Evolutionary conservation across 2,888 invertebrate genomes (phyloP).

Genomic region (Agrotis segetum): DNA sequence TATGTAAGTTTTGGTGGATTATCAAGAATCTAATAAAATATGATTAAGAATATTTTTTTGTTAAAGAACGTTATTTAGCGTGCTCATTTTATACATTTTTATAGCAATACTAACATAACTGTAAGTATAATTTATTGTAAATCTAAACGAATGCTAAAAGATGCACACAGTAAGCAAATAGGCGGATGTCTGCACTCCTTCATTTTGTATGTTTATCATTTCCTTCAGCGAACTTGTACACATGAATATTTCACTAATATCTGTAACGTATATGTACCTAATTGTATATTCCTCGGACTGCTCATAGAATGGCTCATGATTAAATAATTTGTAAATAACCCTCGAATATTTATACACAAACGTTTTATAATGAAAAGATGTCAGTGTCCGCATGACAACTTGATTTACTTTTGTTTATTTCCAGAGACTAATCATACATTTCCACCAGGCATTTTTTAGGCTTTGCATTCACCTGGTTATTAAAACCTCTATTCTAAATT

Average conservation of each 20-base stretch:
- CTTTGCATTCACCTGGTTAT: conserved; percentile 8
- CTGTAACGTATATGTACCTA: too few species aligned
- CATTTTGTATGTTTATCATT: too few species aligned
- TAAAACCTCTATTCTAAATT: too few species aligned
- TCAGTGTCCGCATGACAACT: conserved; percentile 36
- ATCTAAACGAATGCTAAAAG: background rate
- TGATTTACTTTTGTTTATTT: conserved; percentile 51
- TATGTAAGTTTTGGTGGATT: conserved; percentile 13
- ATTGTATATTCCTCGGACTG: conserved; percentile 87
- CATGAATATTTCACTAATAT: background rate
- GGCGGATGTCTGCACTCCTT: conserved; percentile 4
- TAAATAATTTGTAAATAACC: conserved; percentile 39
- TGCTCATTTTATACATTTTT: too few species aligned
- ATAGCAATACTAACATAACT: too few species aligned
- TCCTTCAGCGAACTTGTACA: too few species aligned
- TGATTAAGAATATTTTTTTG: conserved; percentile 3
- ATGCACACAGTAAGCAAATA: background rate
- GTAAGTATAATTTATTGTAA: too few species aligned
- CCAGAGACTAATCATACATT: background rate
- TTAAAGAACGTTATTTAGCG: background rate
- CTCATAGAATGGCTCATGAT: conserved; percentile 88
- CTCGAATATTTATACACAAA: conserved; percentile 53
- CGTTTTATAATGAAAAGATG: conserved; percentile 33
- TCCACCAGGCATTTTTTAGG: conserved; percentile 16
- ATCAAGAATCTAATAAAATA: conserved; percentile 8